phyloP scores from a whole-genome alignment of 2,888 invertebrate genomes.

The Helleia helle region DNA sequence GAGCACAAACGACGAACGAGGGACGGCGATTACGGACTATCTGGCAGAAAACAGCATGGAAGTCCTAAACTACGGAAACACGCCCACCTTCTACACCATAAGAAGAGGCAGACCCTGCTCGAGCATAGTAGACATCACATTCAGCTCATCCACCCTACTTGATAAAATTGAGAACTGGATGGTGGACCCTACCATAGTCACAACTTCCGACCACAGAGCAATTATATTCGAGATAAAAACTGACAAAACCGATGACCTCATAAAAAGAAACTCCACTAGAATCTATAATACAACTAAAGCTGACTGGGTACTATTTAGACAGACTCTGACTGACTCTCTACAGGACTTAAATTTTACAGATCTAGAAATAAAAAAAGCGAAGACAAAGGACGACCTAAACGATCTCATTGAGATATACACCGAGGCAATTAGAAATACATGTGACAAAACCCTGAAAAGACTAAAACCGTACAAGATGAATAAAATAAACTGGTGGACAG shows the following conservation, averaged over 20 bases:
- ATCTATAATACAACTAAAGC: not conserved
- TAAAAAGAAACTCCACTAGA: not conserved
- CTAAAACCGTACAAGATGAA: no score
- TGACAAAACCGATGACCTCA: not conserved
- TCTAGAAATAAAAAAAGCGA: not conserved
- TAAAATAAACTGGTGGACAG: not conserved
- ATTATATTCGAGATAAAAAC: not conserved
- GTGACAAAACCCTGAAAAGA: not conserved
- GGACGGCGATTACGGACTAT: slow-evolving; percentile 5
- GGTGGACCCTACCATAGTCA: slow-evolving; percentile 2
- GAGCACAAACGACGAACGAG: slow-evolving; percentile 11
- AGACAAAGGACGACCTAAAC: not conserved
- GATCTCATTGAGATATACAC: not conserved
- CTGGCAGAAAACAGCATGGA: slow-evolving; percentile 13
- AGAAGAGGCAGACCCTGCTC: slow-evolving; percentile 16
- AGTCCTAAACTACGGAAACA: slow-evolving; percentile 21
- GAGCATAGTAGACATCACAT: slow-evolving; percentile 24
- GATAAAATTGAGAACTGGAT: slow-evolving; percentile 14
- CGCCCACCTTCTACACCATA: slow-evolving; percentile 23
- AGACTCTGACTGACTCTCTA: not conserved
- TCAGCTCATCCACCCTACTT: slow-evolving; percentile 15
- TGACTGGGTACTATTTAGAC: not conserved
- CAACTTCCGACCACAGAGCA: slow-evolving; percentile 8
- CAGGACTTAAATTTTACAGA: not conserved
- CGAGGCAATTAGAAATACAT: no score